A percentile compares a stretch with the other conserved stretches of the same genome.
These are phyloP conservation scores for Phalangium opilio DNA, from an alignment of 2,888 invertebrate genomes.

Conservation along the genomic window DNA sequence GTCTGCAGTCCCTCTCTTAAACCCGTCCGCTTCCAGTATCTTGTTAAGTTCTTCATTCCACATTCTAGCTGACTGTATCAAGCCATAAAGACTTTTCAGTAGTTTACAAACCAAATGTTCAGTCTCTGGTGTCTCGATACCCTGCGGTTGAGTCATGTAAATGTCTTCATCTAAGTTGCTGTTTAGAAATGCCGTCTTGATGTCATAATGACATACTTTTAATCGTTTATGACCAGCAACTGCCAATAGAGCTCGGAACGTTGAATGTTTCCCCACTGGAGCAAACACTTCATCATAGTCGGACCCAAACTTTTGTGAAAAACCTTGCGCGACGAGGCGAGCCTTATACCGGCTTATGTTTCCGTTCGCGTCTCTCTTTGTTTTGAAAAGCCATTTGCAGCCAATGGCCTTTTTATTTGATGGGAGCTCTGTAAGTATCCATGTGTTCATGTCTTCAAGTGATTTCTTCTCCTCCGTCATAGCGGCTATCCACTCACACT, in stretches of 20 bases:
- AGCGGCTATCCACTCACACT: neutral
- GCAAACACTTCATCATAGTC: slow-evolving; percentile 1
- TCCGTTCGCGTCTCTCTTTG: neutral
- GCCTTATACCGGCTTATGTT: slow-evolving; percentile 1
- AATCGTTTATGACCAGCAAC: neutral
- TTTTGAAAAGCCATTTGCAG: neutral
- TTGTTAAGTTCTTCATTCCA: slow-evolving; percentile 1
- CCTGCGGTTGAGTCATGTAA: slow-evolving; percentile 4
- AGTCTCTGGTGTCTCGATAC: neutral
- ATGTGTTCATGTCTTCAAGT: neutral
- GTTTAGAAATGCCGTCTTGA: slow-evolving; percentile 7
- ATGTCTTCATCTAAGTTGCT: slow-evolving; percentile 1
- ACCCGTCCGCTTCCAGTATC: too few relatives aligned
- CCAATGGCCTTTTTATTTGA: neutral
- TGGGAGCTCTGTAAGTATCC: neutral
- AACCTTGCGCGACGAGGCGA: slow-evolving; percentile 1
- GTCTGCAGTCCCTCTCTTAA: neutral
- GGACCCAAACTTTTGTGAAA: neutral
- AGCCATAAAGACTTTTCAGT: neutral
- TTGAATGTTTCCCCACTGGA: neutral
- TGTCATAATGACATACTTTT: slow-evolving; percentile 1
- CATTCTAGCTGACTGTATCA: neutral
- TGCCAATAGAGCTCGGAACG: neutral
- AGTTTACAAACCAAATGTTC: neutral
- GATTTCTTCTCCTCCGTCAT: neutral